Conservation (phyloP, 2,797 vertebrate species). For the Macropus fuliginosus region DNA sequence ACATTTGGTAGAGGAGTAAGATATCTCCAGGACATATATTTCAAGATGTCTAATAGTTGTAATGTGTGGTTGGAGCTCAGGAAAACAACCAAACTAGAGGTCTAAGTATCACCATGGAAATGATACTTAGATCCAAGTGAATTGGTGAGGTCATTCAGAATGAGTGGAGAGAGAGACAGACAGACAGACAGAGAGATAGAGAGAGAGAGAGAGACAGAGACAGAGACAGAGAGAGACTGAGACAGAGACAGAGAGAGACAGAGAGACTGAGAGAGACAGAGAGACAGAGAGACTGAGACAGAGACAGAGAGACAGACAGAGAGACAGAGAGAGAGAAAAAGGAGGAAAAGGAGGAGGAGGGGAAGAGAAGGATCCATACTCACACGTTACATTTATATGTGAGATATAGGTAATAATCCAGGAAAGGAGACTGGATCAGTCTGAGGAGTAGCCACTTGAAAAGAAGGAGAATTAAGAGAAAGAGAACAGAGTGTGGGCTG, state of each 20-base stretch:
- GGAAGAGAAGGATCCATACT: background rate
- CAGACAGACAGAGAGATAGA: background rate
- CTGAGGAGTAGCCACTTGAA: background rate
- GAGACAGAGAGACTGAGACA: background rate
- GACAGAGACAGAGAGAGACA: background rate
- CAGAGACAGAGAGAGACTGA: background rate
- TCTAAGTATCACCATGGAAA: background rate
- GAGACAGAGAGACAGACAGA: background rate
- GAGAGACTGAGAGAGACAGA: background rate
- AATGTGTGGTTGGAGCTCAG: background rate
- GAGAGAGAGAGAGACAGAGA: background rate
- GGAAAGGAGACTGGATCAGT: background rate
- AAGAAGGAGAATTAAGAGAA: background rate
- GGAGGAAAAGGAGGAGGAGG: fast-evolving
- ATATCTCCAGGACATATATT: background rate
- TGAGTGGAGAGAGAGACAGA: background rate
- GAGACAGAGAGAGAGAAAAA: background rate
- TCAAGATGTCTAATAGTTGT: background rate
- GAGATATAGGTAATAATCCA: background rate
- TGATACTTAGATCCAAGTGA: background rate
- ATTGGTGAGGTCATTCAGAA: background rate
- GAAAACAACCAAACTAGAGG: background rate
- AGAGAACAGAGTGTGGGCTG: background rate
- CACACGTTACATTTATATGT: background rate
- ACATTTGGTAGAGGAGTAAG: background rate